phyloP scores from a whole-genome alignment of 2,888 invertebrate genomes.

The Erynnis tages region DNA sequence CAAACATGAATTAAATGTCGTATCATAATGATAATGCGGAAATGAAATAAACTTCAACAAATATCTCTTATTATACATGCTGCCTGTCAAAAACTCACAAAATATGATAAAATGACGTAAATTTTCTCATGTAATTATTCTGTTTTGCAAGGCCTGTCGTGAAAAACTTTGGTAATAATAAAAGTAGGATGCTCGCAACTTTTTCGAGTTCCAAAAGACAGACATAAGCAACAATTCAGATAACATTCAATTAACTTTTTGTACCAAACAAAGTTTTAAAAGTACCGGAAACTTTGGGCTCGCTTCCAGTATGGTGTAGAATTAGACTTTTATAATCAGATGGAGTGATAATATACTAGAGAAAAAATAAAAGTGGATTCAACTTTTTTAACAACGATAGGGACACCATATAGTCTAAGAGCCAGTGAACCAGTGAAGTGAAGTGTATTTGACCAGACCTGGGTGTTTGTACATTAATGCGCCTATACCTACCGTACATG shows the following conservation, averaged over 20 bases:
- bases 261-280: constrained; percentile 39
- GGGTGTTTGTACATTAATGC: too few relatives aligned
- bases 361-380: too few relatives aligned
- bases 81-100: background rate
- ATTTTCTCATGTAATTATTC: constrained; percentile 25
- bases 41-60: background rate
- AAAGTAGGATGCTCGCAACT: constrained; percentile 52
- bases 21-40: too few relatives aligned
- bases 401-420: too few relatives aligned
- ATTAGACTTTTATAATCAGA: too few relatives aligned
- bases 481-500: too few relatives aligned
- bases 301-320: constrained; percentile 19
- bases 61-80: background rate
- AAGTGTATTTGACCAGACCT: too few relatives aligned
- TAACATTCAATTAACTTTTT: constrained; percentile 64
- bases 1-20: too few relatives aligned
- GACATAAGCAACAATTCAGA: constrained; percentile 51
- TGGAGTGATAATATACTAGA: too few relatives aligned
- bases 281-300: constrained; percentile 31
- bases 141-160: constrained; percentile 41
- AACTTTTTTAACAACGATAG: too few relatives aligned
- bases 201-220: constrained; percentile 46
- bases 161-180: constrained; percentile 61
- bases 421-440: too few relatives aligned
- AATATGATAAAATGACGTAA: constrained; percentile 11